Conservation (phyloP, 2,888 invertebrate species). For the Philonicus albiceps region DNA sequence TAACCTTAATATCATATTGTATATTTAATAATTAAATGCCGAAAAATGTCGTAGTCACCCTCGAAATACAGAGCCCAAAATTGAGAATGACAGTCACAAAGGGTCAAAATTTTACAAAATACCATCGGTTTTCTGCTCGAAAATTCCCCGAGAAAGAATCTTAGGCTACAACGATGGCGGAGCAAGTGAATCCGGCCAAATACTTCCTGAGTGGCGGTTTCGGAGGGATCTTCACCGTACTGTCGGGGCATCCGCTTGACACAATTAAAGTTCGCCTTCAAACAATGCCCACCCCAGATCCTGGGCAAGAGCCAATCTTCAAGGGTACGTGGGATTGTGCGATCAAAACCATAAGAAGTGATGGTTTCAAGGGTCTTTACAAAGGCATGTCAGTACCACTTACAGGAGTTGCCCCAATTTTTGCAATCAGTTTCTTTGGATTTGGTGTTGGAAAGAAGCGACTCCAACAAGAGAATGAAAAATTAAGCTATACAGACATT, state of each 20-base stretch:
- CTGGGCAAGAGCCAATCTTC: conserved; percentile 82
- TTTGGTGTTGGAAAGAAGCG: conserved; percentile 93
- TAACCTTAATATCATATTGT: too few relatives aligned
- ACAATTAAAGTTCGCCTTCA: conserved; percentile 96
- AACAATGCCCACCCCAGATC: conserved; percentile 86
- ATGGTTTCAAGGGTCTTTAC: conserved; percentile 85
- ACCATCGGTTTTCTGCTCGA: too few relatives aligned
- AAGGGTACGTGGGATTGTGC: conserved; percentile 93
- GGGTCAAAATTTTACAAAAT: too few relatives aligned
- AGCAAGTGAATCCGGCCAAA: conserved; percentile 78
- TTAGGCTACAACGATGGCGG: conserved; percentile 8
- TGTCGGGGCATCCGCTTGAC: conserved; percentile 96
- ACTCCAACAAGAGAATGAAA: conserved; percentile 71
- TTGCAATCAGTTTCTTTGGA: conserved; percentile 95
- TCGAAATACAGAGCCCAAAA: too few relatives aligned
- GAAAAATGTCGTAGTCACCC: too few relatives aligned
- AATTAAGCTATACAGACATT: conserved; percentile 77
- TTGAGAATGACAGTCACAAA: too few relatives aligned
- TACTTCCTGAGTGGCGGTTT: conserved; percentile 97
- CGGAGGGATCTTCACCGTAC: conserved; percentile 94
- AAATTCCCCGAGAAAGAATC: not conserved
- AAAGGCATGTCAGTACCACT: conserved; percentile 93
- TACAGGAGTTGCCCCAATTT: conserved; percentile 97
- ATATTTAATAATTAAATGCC: too few relatives aligned
- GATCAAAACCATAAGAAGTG: conserved; percentile 84